Percentiles rank a stretch among this genome's conserved stretches.
These are phyloP conservation scores for Cephus runcator DNA, from an alignment of 2,888 invertebrate genomes.

Conservation along the genomic window DNA sequence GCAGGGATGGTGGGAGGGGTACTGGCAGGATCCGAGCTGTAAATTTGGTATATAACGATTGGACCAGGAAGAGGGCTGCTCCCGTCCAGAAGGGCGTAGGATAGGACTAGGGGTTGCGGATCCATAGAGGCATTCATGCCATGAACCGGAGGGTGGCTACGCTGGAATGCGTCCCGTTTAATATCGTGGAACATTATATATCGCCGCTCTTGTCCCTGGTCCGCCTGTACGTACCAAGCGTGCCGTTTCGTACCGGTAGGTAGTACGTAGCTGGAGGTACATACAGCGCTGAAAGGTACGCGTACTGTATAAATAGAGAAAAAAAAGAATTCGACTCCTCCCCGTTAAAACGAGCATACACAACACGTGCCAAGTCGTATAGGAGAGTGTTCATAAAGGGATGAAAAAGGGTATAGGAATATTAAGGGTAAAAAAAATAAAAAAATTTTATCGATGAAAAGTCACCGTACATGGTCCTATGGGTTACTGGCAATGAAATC, in stretches of 20 bases:
- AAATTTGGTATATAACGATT: conserved; percentile 63
- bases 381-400: background rate
- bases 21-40: conserved; percentile 53
- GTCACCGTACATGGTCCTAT: background rate
- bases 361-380: background rate
- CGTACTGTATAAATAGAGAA: conserved; percentile 12
- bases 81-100: conserved; percentile 3
- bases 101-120: conserved; percentile 41
- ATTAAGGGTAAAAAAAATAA: conserved; percentile 10
- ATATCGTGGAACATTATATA: conserved; percentile 66
- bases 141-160: conserved; percentile 59
- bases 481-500: background rate
- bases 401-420: conserved; percentile 12
- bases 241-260: background rate
- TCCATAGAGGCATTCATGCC: conserved; percentile 60
- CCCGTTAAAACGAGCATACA: background rate
- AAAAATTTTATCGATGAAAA: background rate
- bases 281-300: background rate
- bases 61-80: conserved; percentile 24
- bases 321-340: background rate
- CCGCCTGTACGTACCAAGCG: conserved; percentile 28
- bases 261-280: background rate
- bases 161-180: conserved; percentile 65
- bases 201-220: conserved; percentile 61
- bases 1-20: background rate